phyloP scores from a whole-genome alignment of 2,888 invertebrate species.

The Zeuzera pyrina region DNA sequence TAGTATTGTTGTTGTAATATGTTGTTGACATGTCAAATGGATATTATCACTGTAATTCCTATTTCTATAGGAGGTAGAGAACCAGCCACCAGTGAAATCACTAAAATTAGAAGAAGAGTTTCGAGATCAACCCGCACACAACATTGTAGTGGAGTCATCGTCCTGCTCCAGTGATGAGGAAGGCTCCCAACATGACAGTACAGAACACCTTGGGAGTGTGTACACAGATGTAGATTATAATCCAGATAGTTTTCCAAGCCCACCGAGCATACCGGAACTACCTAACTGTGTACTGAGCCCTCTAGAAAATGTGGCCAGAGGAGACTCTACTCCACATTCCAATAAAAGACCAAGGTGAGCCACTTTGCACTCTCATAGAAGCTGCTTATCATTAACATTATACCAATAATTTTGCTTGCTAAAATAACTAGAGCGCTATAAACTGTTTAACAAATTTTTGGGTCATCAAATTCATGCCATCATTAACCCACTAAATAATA shows the following conservation, averaged over 20 bases:
- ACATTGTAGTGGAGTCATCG: slow-evolving; percentile 59
- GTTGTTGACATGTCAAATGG: slow-evolving; percentile 2
- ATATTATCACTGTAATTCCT: background rate
- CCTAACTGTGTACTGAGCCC: slow-evolving; percentile 60
- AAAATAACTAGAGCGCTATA: too few species aligned
- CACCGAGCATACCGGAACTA: slow-evolving; percentile 58
- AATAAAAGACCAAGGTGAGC: slow-evolving; percentile 59
- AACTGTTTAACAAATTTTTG: too few species aligned
- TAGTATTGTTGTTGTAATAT: slow-evolving; percentile 18
- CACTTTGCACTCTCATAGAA: background rate
- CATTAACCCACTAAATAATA: too few species aligned
- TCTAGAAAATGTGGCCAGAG: slow-evolving; percentile 64
- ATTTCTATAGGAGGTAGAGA: slow-evolving; percentile 53
- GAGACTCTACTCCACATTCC: slow-evolving; percentile 63
- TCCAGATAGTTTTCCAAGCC: slow-evolving; percentile 63
- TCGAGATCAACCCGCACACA: slow-evolving; percentile 44
- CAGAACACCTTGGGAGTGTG: slow-evolving; percentile 49
- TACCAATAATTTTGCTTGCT: too few species aligned
- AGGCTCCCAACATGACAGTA: slow-evolving; percentile 34
- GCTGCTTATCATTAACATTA: too few species aligned
- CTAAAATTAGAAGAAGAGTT: slow-evolving; percentile 37
- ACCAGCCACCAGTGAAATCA: slow-evolving; percentile 58
- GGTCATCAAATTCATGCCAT: too few species aligned
- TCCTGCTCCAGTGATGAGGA: slow-evolving; percentile 63
- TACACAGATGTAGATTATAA: slow-evolving; percentile 61